Evolutionary conservation across 92 coral and sea anemone species (phyloP).

Genomic region (Isaurus tuberculatus): DNA sequence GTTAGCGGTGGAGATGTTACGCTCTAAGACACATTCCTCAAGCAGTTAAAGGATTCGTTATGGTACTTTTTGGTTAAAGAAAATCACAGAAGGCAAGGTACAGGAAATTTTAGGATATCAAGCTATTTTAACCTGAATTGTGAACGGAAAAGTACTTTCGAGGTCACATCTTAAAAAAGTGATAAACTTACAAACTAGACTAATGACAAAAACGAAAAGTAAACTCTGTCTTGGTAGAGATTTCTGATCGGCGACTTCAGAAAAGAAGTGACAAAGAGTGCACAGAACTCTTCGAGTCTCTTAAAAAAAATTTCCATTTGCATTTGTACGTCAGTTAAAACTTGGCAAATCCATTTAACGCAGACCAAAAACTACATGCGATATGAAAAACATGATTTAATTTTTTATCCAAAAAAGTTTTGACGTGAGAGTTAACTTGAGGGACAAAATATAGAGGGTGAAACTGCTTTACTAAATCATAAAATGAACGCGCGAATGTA

Average conservation of each 20-base stretch:
- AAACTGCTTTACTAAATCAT: background rate
- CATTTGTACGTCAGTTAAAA: no score
- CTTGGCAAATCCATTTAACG: no score
- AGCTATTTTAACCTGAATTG: background rate
- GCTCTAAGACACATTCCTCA: background rate
- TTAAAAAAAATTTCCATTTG: no score
- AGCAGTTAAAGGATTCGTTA: background rate
- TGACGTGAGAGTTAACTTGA: background rate
- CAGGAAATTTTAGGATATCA: background rate
- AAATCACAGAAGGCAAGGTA: background rate
- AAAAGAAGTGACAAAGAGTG: no score
- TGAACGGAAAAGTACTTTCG: background rate
- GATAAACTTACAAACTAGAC: background rate
- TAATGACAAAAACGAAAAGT: no score
- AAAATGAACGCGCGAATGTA: conserved; percentile 21
- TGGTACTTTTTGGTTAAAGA: background rate
- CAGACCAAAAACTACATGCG: no score
- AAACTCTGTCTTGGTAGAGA: no score
- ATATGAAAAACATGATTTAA: no score
- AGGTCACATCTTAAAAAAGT: background rate
- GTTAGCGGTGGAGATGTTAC: background rate
- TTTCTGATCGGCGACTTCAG: no score
- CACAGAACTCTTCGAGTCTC: no score
- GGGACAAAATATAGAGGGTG: background rate
- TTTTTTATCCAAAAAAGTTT: background rate